These are phyloP conservation scores for Enchytraeus crypticus DNA, from an alignment of 2,888 invertebrate genomes.

Conservation along the genomic window DNA sequence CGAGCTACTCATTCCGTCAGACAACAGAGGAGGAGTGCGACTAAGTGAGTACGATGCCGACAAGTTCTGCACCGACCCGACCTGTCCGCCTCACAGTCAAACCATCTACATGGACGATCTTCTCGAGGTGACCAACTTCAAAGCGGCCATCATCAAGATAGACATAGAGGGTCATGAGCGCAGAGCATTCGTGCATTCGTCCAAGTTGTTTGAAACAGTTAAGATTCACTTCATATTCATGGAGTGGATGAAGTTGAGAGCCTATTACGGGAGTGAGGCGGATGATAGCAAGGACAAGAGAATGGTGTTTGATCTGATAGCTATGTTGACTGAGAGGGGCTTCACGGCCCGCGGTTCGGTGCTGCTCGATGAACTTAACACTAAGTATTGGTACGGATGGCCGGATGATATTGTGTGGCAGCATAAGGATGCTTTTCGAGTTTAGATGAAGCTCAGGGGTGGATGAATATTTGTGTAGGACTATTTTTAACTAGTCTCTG, in stretches of 20 bases:
- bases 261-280: conserved; percentile 17
- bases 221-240: conserved; percentile 25
- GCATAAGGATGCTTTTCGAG: not conserved
- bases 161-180: conserved; percentile 30
- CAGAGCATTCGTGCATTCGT: conserved; percentile 16
- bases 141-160: conserved; percentile 24
- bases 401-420: conserved; percentile 28
- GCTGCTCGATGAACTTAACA: conserved; percentile 7
- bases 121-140: conserved; percentile 20
- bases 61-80: conserved; percentile 4
- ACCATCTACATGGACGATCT: conserved; percentile 23
- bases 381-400: conserved; percentile 25
- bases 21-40: conserved; percentile 22
- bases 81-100: conserved; percentile 5
- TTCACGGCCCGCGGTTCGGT: conserved; percentile 15
- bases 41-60: conserved; percentile 11
- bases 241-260: conserved; percentile 27
- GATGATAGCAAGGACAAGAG: conserved; percentile 19
- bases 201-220: conserved; percentile 16
- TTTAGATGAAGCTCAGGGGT: no score
- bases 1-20: conserved; percentile 4
- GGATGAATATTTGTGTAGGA: no score
- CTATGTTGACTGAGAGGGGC: conserved; percentile 11
- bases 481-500: no score
- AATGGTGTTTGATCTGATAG: conserved; percentile 18